A percentile compares a stretch with the other conserved stretches of the same genome.
These are phyloP conservation scores for Polypterus senegalus DNA, from an alignment of 2,113 vertebrate species.

Conservation along the genomic window DNA sequence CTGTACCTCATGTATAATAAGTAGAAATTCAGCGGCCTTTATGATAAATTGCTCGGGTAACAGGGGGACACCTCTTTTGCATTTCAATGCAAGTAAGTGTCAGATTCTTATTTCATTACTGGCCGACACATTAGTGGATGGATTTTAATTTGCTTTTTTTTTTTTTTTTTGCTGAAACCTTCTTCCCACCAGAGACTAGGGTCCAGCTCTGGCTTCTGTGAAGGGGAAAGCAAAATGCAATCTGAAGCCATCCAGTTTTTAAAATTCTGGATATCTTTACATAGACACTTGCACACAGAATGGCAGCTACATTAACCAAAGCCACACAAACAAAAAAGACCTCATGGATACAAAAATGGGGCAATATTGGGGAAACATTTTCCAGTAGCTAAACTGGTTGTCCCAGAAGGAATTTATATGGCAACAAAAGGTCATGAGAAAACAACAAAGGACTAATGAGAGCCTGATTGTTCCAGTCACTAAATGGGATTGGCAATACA, in stretches of 20 bases:
- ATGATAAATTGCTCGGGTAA: conserved; percentile 89
- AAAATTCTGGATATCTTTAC: too few species aligned
- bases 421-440: too few species aligned
- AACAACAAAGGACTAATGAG: too few species aligned
- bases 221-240: conserved; percentile 14
- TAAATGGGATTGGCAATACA: too few species aligned
- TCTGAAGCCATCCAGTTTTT: conserved; percentile 34
- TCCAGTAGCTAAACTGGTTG: too few species aligned
- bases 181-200: conserved; percentile 49
- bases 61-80: conserved; percentile 81
- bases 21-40: conserved; percentile 66
- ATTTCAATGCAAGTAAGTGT: conserved; percentile 81
- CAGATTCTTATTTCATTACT: conserved; percentile 92
- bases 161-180: conserved; percentile 19
- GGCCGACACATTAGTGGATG: conserved; percentile 75
- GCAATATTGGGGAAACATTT: too few species aligned
- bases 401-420: too few species aligned
- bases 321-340: too few species aligned
- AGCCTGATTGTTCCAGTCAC: too few species aligned
- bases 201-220: conserved; percentile 24
- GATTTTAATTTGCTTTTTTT: conserved; percentile 77
- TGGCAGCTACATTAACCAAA: too few species aligned
- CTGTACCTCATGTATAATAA: conserved; percentile 87
- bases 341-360: too few species aligned
- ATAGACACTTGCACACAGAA: too few species aligned